phyloP scores from a whole-genome alignment of 2,113 vertebrate genomes.

The Pimephales promelas region DNA sequence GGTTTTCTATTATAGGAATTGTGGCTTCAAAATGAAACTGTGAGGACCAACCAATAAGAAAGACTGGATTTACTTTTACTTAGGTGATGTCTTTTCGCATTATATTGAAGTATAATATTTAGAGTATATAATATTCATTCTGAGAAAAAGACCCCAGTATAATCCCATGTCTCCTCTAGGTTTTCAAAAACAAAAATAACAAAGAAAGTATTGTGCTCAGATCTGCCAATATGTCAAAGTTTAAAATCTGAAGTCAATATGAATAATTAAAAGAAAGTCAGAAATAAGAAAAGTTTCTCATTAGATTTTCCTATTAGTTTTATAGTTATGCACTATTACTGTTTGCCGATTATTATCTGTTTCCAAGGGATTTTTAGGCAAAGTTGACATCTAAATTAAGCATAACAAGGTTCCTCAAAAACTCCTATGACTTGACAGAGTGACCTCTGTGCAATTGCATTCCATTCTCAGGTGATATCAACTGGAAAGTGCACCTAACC shows the following conservation, averaged over 20 bases:
- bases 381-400: neutral
- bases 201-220: neutral
- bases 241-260: neutral
- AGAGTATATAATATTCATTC: neutral
- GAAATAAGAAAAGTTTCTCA: neutral
- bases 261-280: neutral
- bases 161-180: neutral
- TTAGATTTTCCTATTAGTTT: neutral
- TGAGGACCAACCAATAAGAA: neutral
- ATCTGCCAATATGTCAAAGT: neutral
- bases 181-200: neutral
- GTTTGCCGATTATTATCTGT: neutral
- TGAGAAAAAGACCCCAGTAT: neutral
- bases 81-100: too few species aligned
- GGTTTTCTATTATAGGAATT: neutral
- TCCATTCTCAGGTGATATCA: neutral
- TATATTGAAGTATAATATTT: too few species aligned
- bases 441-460: neutral
- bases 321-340: neutral
- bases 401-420: neutral
- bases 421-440: neutral
- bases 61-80: neutral
- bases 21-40: neutral
- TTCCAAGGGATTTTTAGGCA: neutral
- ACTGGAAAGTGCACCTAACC: neutral